Evolutionary conservation across 2,797 vertebrate genomes (phyloP), one percentile per base, ranked within the genome.

Genomic region (Pterois miles): DNA sequence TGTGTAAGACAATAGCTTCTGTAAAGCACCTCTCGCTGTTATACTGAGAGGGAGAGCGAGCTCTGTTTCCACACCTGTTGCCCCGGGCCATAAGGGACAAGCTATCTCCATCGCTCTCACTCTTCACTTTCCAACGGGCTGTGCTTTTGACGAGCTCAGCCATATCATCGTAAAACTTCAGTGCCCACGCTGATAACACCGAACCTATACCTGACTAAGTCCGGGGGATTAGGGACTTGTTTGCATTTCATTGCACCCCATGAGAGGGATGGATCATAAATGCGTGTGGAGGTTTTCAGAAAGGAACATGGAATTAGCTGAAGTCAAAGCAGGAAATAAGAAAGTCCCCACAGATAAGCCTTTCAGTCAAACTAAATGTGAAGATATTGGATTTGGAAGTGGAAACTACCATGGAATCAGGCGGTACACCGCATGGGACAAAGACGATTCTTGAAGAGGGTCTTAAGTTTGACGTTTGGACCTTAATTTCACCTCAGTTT

Each of bases 1-100:
- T 84, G 89, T 90, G 94, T 93, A 95, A 94, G 93, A 94, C 92
- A 95, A 95, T 94, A 94, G 93, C 93, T 92, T 93, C 91, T 94
- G 93, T 93, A 93, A 93, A 88, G 91, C 93, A 88, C 87, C 88
- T 93, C 91, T 93, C 60, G 82, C 93, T 93, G 91, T 91, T 89
- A 80, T 76, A 85, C 76, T 58, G 80, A 84, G 89, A 85, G 78
- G 56, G 77, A 81, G 86, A 71, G 81, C 65, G 60, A 75, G 86
- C 86, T 88, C 83, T 29, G 88, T 86, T 91, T 90, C 89, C 85
- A 89, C 94, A 95, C 94, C 95, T 95, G 94, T 95, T 90, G 88
- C 83, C 70, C 72, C 20, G 86, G 84, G 76, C 86, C 85, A 71
- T 60, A 16, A 82, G 87, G 84, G 90, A 90, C 78, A 54, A 58